Base-by-base conservation (phyloP, 2,113 vertebrate species). In the Suricata suricatta region DNA sequence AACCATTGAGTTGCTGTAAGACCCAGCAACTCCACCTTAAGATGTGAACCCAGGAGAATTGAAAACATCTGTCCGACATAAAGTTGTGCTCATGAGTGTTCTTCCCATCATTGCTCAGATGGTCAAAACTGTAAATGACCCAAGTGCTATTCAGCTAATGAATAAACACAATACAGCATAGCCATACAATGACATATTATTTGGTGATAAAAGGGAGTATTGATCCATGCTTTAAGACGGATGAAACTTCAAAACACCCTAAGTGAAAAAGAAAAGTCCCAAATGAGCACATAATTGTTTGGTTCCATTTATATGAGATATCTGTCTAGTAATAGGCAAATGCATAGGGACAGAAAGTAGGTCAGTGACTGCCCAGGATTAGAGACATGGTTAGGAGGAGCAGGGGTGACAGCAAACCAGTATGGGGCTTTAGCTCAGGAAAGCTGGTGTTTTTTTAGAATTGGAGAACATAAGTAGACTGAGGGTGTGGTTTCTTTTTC, bases 401-500 rank as follows among this genome's bases (percentile, higher is more conserved):
- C 12, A 60, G 29, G 2, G 90, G 7, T 93, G 68, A 27, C 29
- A 16, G 31, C 13, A 52, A 74, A 52, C 27, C 47, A 7, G 7
- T 41, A 41, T 7, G 77, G 35, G 35, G 16, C 41, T 35, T 89
- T n/a, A 38, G 50, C 44, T 80, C 19, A 89, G 2, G 89, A 87
- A 88, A 96, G 47, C 33, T 35, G 2, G 54, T 72, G 17, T 33
- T 79, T 92, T 72, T 7, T 0, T 74, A 35, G 88, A 81, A 41
- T 29, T 88, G 82, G 7, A 82, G 23, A 87, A 3, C 16, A 66
- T 92, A 33, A 89, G 27, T 79, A 14, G 19, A 92, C 50, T 44
- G 27, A 96, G 80, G 23, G 47, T 93, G n/a, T 71, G 21, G 38
- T 89, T 92, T 94, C 31, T 92, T 95, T 84, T 85, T 44, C 4